phyloP scores from a whole-genome alignment of 1,140 invertebrate genomes.

The Zaprionus gabonicus region DNA sequence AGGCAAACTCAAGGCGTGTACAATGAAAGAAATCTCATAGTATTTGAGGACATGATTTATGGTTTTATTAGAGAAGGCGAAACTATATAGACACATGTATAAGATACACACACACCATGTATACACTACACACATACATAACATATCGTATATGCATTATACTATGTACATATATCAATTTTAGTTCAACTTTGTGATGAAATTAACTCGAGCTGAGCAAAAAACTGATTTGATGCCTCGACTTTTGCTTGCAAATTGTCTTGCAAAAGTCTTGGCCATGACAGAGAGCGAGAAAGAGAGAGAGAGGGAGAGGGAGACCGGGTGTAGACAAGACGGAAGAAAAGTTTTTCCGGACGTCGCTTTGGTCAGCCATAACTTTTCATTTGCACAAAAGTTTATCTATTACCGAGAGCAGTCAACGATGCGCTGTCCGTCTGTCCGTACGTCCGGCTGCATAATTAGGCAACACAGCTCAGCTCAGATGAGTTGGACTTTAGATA shows the following conservation, averaged over 20 bases:
- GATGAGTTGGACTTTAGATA: slow-evolving; percentile 11
- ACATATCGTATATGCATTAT: neutral
- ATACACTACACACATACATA: neutral
- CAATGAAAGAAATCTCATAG: slow-evolving; percentile 9
- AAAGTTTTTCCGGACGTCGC: slow-evolving; percentile 28
- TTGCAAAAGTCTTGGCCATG: neutral
- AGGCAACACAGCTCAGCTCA: slow-evolving; percentile 33
- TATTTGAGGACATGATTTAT: slow-evolving; percentile 40
- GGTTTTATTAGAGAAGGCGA: slow-evolving; percentile 19
- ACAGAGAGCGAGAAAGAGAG: neutral
- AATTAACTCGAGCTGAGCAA: slow-evolving; percentile 22
- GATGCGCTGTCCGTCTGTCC: slow-evolving; percentile 8
- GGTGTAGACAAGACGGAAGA: neutral
- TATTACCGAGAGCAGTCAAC: slow-evolving; percentile 43
- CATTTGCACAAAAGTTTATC: slow-evolving; percentile 56
- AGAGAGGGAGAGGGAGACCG: neutral
- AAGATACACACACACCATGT: neutral
- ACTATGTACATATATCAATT: slow-evolving; percentile 15
- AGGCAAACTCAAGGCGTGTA: neutral
- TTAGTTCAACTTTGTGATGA: slow-evolving; percentile 32
- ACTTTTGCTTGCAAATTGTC: slow-evolving; percentile 7
- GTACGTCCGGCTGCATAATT: slow-evolving; percentile 48
- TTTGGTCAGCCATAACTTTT: slow-evolving; percentile 35
- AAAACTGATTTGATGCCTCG: slow-evolving; percentile 4
- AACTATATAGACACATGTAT: slow-evolving; percentile 19